phyloP scores from a whole-genome alignment of 2,113 vertebrate genomes.

The Pongo abelii region DNA sequence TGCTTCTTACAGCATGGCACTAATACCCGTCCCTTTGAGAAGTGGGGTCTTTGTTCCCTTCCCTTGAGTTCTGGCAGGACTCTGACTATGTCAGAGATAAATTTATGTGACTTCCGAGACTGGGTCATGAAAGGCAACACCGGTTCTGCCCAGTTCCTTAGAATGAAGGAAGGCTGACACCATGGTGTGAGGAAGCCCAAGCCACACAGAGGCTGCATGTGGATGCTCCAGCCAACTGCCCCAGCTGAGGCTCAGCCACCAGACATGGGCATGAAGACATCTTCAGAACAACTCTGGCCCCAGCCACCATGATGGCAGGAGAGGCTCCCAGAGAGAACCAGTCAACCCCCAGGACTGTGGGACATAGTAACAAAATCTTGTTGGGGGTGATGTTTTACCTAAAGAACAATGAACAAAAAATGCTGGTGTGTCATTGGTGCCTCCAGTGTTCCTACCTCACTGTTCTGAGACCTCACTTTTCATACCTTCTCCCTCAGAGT shows the following conservation, averaged over 20 bases:
- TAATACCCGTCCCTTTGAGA: fast-evolving
- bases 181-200: neutral
- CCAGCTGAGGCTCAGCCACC: fast-evolving
- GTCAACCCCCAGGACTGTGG: neutral
- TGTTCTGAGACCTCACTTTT: too few relatives aligned
- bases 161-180: fast-evolving
- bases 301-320: fast-evolving
- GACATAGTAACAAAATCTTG: too few relatives aligned
- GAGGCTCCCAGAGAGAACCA: neutral
- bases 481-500: fast-evolving
- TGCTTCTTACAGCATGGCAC: neutral
- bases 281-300: neutral
- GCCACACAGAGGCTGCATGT: neutral
- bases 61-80: neutral
- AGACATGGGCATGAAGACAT: neutral
- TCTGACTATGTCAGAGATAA: neutral
- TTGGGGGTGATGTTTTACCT: too few relatives aligned
- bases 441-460: fast-evolving
- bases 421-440: neutral
- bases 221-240: neutral
- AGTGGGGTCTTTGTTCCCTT: neutral
- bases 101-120: fast-evolving
- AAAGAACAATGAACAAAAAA: neutral
- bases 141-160: neutral
- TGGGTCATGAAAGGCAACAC: neutral